These are phyloP conservation scores for Scyliorhinus canicula DNA, from an alignment of 2,797 vertebrate species.

Conservation along the genomic window DNA sequence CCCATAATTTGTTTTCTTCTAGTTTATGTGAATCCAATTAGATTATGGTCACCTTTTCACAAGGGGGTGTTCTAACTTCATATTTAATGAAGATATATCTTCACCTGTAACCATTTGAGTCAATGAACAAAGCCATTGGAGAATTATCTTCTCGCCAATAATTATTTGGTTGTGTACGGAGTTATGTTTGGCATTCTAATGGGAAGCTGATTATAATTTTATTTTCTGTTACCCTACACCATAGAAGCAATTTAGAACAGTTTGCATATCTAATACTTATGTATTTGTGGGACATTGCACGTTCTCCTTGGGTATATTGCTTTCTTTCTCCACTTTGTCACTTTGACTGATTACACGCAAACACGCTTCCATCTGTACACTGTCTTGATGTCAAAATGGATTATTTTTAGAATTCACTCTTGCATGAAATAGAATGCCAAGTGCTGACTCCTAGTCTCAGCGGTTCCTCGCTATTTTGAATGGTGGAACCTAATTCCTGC, in stretches of 20 bases:
- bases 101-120: background rate
- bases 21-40: background rate
- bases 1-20: background rate
- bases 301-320: background rate
- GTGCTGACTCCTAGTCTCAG: background rate
- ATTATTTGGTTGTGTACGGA: background rate
- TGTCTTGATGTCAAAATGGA: background rate
- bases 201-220: background rate
- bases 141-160: background rate
- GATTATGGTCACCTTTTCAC: background rate
- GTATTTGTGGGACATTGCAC: background rate
- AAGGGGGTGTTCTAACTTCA: background rate
- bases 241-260: background rate
- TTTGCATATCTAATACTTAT: background rate
- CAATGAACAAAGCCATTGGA: background rate
- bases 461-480: background rate
- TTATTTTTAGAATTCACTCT: background rate
- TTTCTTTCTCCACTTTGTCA: background rate
- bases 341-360: background rate
- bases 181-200: background rate
- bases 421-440: background rate
- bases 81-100: background rate
- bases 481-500: background rate
- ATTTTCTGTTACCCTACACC: background rate
- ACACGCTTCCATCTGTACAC: background rate